Conservation (phyloP, 2,113 vertebrate genomes). For the Panthera leo region DNA sequence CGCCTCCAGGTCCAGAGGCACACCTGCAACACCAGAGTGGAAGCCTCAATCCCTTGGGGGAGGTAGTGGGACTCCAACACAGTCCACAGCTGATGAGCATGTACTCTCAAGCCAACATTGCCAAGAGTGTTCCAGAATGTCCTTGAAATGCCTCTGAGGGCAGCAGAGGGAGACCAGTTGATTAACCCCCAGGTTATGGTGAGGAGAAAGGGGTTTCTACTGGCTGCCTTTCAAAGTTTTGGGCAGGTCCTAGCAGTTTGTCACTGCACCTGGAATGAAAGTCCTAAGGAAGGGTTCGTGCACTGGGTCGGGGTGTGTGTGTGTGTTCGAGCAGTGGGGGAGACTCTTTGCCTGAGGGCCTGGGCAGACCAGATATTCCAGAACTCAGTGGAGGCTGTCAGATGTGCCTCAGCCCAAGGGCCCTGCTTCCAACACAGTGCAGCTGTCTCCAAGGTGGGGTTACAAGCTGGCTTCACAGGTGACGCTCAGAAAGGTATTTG, state of each 20-base stretch:
- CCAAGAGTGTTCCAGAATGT: constrained; percentile 41
- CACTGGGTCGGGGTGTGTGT: neutral
- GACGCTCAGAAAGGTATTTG: neutral
- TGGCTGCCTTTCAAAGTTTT: constrained; percentile 34
- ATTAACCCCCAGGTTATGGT: neutral
- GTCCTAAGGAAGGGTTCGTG: neutral
- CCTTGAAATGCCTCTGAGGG: constrained; percentile 40
- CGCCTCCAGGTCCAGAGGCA: neutral
- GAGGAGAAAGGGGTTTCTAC: constrained; percentile 22
- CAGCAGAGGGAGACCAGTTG: neutral
- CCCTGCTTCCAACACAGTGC: neutral
- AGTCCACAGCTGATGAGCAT: constrained; percentile 63
- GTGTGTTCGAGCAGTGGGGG: neutral
- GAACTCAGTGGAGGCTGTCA: constrained; percentile 23
- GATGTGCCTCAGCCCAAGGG: constrained; percentile 26
- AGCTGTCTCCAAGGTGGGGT: neutral
- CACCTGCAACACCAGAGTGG: neutral
- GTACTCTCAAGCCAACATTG: neutral
- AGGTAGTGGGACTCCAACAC: neutral
- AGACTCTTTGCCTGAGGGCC: neutral
- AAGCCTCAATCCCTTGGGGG: neutral
- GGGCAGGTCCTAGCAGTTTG: constrained; percentile 33
- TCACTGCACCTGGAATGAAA: constrained; percentile 7
- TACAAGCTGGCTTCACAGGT: neutral
- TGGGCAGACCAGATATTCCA: constrained; percentile 65